Conservation (phyloP, 2,797 vertebrate genomes). For the Apogon talboti region DNA sequence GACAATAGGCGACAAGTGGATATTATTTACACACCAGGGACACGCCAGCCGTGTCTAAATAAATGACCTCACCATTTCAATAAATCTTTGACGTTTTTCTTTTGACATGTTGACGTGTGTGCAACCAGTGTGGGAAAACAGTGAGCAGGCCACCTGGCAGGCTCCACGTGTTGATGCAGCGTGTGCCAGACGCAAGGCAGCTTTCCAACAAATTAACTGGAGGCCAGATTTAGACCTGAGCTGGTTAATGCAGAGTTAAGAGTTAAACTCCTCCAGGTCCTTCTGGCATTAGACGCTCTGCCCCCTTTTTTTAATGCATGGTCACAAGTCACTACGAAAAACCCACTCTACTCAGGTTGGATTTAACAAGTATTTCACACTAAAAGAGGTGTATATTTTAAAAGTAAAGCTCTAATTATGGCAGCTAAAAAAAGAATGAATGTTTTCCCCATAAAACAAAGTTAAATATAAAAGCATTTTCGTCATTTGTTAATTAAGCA, state of each 20-base stretch:
- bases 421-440: not conserved
- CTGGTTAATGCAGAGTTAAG: conserved; percentile 72
- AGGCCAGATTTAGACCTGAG: conserved; percentile 81
- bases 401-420: not conserved
- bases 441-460: not conserved
- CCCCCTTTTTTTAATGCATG: conserved; percentile 33
- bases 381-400: not conserved
- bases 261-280: conserved; percentile 72
- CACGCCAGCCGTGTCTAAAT: too few relatives aligned
- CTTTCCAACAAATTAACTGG: conserved; percentile 68
- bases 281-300: conserved; percentile 48
- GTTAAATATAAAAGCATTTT: not conserved
- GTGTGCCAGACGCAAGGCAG: conserved; percentile 57
- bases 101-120: not conserved
- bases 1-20: too few relatives aligned
- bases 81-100: too few relatives aligned
- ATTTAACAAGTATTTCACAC: conserved; percentile 22
- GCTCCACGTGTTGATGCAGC: conserved; percentile 51
- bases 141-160: conserved; percentile 19
- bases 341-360: conserved; percentile 10
- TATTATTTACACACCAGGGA: too few relatives aligned
- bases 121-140: not conserved
- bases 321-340: conserved; percentile 19
- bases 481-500: not conserved
- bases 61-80: too few relatives aligned